Base-by-base conservation (phyloP, 2,113 vertebrate genomes). In the Gnathonemus echidnorhynchus region DNA sequence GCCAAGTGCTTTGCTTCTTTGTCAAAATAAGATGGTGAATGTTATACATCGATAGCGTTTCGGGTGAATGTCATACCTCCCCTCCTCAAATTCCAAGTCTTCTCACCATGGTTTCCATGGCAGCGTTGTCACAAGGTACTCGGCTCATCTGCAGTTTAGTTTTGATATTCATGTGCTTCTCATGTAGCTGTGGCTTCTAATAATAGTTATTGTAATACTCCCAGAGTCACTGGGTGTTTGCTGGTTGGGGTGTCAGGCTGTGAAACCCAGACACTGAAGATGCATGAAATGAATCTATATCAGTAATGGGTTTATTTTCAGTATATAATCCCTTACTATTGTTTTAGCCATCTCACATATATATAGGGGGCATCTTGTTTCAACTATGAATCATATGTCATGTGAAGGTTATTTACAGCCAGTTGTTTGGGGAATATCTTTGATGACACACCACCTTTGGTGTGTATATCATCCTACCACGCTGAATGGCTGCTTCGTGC, bases 101-200 rank as follows among this genome's bases (percentile, higher is more conserved):
- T 86, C 88, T 89, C 88, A 91, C 90, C 88, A 85, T 90, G 87
- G 92, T 93, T 93, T 93, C 92, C 92, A 93, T 93, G 91, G 93
- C 91, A 92, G 90, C 91, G 42, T 53, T 84, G 42, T 35, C 45
- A 84, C 80, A 52, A 86, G 58, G 58, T 90, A 53, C 80, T 31
- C 85, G 11, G 52, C 58, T 88, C 86, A 88, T 91, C 90, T 91
- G 91, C 91, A 90, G 86, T 89, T 84, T 88, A 70, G 66, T 74
- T 89, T 92, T 91, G 92, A 91, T 91, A 89, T 88, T 87, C 89
- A 91, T 45, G 24, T 87, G 86, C 56, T 88, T 90, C 31, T 86
- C 49, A 84, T 88, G 86, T 90, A 21, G 70, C 86, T 83, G 1
- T 56, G 35, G 46, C 35, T 80, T 83, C 90, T 90, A 90, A 86